Base-by-base conservation (phyloP, 2,888 invertebrate genomes). In the Ctenicera cuprea region DNA sequence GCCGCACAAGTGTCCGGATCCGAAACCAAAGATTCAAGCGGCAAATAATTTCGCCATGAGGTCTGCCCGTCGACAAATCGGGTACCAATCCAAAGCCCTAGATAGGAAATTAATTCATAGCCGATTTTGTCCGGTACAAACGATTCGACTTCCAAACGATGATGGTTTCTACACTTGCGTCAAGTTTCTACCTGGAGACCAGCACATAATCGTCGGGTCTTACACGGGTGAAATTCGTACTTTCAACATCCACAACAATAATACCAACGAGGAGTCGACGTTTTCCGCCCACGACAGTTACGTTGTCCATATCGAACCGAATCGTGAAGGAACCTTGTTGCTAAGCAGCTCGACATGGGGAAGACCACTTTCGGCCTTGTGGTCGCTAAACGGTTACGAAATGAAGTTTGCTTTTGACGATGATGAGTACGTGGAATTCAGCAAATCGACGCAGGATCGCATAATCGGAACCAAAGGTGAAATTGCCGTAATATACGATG, bases 1-100 rank as follows among this genome's bases (percentile, higher is more conserved):
- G 94, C 95, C 98, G 0, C 99, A 99, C 88, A 95, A 96, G 83
- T 99, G 99, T 87, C 99, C 99, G 0, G 96, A 96, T 87, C 94
- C 95, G 0, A 91, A 92, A 81, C 92, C 92, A 64, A 90, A 90
- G 80, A 90, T 90, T 80, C 89, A 89, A 59, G 90, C 90, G 0
- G 92, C 94, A 12, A 87, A 89, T n/a, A 97, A 95, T 88, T 91
- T 95, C 74, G 91, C 93, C 0, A 89, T 92, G 67, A 87, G 94
- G 45, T 86, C 89, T 73, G 89, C 90, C 30, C 87, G 90, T 74
- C 87, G 91, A 61, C 88, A 90, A 82, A 86, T 90, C 9, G 92
- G 91, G 61, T 88, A 82, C 84, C 87, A 83, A 83, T 92, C 86
- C 16, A 87, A 89, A 91, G 85, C 90, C 90, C 82, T 94, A 85